Evolutionary conservation across 2,888 invertebrate genomes (phyloP).

Genomic region (Chironomus tentans): DNA sequence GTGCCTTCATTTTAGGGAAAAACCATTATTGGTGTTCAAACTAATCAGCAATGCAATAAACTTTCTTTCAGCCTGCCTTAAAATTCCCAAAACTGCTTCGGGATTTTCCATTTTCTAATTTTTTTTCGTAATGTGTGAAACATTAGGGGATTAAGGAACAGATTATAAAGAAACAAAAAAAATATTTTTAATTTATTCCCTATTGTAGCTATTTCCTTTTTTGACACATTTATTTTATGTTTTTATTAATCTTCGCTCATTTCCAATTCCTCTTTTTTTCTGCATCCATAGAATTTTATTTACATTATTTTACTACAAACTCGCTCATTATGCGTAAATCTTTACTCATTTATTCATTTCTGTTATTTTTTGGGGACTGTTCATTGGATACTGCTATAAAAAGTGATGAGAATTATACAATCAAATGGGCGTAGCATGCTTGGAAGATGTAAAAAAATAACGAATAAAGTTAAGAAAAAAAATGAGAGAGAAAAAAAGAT

Average conservation of each 20-base stretch:
- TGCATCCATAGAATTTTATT: not conserved
- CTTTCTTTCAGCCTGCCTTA: too few species aligned
- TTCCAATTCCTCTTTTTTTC: not conserved
- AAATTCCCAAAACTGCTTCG: not conserved
- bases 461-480: too few species aligned
- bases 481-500: too few species aligned
- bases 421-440: too few species aligned
- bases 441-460: too few species aligned
- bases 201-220: not conserved
- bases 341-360: not conserved
- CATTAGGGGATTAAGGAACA: not conserved
- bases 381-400: too few species aligned
- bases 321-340: not conserved
- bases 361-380: not conserved
- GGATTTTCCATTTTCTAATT: not conserved
- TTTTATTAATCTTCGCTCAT: not conserved
- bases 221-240: conserved; percentile 1
- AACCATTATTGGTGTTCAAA: not conserved
- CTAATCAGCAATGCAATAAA: conserved; percentile 10
- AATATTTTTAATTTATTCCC: not conserved
- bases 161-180: conserved; percentile 1
- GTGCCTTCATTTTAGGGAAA: not conserved
- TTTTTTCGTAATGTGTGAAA: not conserved
- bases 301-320: not conserved
- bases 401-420: too few species aligned